These are phyloP conservation scores for Lordiphosa fenestrarum DNA, from an alignment of 2,888 invertebrate species.

Conservation along the genomic window DNA sequence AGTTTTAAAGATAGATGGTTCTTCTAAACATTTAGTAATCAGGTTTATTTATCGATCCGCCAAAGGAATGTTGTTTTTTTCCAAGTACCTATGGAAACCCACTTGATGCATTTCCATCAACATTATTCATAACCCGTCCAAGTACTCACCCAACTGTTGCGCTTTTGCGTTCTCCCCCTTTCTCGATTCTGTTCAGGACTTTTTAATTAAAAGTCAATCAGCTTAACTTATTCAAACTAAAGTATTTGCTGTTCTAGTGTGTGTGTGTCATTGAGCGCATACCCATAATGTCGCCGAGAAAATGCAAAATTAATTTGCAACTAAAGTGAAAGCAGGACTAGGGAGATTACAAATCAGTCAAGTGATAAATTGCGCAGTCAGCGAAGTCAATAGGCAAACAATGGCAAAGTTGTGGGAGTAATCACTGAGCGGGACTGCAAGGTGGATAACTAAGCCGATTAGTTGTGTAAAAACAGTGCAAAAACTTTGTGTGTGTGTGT, in stretches of 20 bases:
- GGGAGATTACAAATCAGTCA: conserved; percentile 37
- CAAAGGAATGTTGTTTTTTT: no score
- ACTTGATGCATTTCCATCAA: no score
- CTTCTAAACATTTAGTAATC: no score
- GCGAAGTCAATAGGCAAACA: conserved; percentile 37
- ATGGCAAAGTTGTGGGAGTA: conserved; percentile 12
- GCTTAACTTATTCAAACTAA: conserved; percentile 30
- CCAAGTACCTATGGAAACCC: no score
- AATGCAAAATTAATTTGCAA: conserved; percentile 16
- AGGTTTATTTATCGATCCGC: no score
- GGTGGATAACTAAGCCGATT: conserved; percentile 50
- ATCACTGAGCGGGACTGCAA: not conserved
- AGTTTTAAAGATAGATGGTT: no score
- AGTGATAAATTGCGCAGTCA: conserved; percentile 34
- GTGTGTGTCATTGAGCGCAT: conserved; percentile 9
- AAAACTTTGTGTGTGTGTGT: conserved; percentile 21
- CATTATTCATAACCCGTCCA: no score
- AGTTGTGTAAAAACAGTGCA: conserved; percentile 52
- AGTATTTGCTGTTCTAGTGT: conserved; percentile 25
- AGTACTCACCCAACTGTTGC: not conserved
- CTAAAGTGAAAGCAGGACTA: conserved; percentile 10
- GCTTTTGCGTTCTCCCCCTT: not conserved
- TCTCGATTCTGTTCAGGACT: conserved; percentile 21
- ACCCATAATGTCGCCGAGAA: conserved; percentile 10
- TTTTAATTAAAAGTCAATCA: conserved; percentile 42